Conservation (phyloP, 2,797 vertebrate species). For the Neostethus bicornis region DNA sequence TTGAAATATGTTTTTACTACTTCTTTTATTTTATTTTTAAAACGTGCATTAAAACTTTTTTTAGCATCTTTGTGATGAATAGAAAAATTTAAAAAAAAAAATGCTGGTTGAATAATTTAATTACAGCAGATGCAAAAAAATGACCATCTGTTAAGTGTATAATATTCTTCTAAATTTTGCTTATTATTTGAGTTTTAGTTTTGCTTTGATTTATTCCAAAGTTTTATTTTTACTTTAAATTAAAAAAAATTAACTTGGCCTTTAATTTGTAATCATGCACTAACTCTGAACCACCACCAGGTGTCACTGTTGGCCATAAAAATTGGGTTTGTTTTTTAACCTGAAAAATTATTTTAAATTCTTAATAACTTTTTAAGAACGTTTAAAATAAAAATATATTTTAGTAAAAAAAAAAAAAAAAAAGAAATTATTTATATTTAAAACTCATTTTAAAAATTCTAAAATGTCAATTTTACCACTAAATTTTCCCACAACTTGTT, state of each 20-base stretch:
- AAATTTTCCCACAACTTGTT: no score
- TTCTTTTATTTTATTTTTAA: no score
- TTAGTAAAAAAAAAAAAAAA: no score
- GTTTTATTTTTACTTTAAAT: neutral
- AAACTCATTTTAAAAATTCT: no score
- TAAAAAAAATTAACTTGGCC: neutral
- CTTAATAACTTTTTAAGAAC: no score
- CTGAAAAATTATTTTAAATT: no score
- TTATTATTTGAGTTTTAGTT: neutral
- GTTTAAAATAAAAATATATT: no score
- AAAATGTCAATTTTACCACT: no score
- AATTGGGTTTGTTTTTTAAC: constrained; percentile 1
- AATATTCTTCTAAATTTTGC: neutral
- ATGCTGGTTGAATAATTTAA: no score
- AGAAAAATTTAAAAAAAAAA: neutral
- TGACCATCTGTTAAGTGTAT: no score
- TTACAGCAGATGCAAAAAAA: no score
- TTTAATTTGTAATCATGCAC: constrained; percentile 2
- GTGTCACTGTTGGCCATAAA: constrained; percentile 43
- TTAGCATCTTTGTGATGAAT: neutral
- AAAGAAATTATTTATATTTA: no score
- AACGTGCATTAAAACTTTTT: neutral
- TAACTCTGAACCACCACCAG: constrained; percentile 41
- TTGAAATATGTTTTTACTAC: neutral
- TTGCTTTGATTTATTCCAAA: neutral